phyloP scores from a whole-genome alignment of 2,888 invertebrate genomes.

The Nematopogon swammerdamellus region DNA sequence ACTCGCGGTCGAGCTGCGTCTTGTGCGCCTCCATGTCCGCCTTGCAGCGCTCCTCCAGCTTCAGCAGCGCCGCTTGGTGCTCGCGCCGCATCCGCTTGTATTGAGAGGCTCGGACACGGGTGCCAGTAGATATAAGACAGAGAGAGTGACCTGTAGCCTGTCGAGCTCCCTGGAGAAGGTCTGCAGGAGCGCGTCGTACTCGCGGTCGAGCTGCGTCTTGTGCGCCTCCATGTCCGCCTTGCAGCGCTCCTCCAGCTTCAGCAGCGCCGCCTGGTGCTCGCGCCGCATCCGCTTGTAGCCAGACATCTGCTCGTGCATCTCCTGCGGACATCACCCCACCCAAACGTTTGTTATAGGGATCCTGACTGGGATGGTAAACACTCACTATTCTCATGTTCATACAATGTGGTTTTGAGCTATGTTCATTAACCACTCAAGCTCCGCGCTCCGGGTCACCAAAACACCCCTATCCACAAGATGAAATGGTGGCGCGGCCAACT shows the following conservation, averaged over 20 bases:
- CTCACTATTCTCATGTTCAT: too few species aligned
- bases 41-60: slow-evolving; percentile 83
- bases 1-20: slow-evolving; percentile 82
- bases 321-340: slow-evolving; percentile 53
- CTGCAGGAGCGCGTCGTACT: slow-evolving; percentile 90
- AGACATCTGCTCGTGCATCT: slow-evolving; percentile 99
- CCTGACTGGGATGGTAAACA: too few species aligned
- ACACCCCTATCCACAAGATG: too few species aligned
- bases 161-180: slow-evolving; percentile 92
- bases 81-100: slow-evolving; percentile 44
- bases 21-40: too few species aligned
- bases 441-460: too few species aligned
- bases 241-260: slow-evolving; percentile 93
- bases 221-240: slow-evolving; percentile 96
- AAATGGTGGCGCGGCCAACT: too few species aligned
- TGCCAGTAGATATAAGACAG: neutral
- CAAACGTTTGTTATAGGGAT: too few species aligned
- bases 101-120: too few species aligned
- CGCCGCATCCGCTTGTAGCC: slow-evolving; percentile 97
- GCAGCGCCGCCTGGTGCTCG: slow-evolving; percentile 93
- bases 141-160: slow-evolving; percentile 75
- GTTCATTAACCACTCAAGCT: too few species aligned
- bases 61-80: slow-evolving; percentile 82
- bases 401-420: too few species aligned
- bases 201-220: slow-evolving; percentile 92